These are phyloP conservation scores for Apteryx mantelli DNA, from an alignment of 2,113 vertebrate genomes.

Conservation along the genomic window DNA sequence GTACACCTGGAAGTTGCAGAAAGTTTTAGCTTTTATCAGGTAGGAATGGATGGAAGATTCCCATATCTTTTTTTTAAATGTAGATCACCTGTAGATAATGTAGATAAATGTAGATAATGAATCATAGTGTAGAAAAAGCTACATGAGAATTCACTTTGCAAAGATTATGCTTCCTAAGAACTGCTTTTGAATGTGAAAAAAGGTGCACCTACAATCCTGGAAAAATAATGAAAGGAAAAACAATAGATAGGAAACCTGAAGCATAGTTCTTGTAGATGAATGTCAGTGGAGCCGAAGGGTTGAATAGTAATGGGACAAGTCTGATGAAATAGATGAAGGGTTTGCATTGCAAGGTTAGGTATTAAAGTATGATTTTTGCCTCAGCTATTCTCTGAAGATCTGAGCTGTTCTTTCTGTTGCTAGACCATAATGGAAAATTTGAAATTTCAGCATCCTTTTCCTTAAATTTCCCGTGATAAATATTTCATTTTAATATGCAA, in stretches of 20 bases:
- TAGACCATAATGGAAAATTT: conserved; percentile 36
- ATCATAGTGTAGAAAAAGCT: not conserved
- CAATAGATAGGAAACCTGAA: not conserved
- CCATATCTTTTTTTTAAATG: not conserved
- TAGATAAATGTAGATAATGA: not conserved
- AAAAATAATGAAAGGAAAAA: conserved; percentile 12
- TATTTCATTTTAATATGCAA: conserved; percentile 41
- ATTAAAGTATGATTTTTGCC: not conserved
- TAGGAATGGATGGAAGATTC: not conserved
- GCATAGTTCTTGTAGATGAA: not conserved
- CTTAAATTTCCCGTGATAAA: conserved; percentile 43
- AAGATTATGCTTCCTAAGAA: not conserved
- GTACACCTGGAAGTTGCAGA: not conserved
- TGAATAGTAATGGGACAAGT: not conserved
- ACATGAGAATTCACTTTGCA: not conserved
- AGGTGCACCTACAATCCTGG: not conserved
- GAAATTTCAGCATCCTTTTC: conserved; percentile 41
- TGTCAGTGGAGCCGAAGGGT: not conserved
- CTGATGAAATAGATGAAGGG: conserved; percentile 34
- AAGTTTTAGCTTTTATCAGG: not conserved
- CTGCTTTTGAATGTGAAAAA: not conserved
- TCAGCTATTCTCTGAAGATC: conserved; percentile 27
- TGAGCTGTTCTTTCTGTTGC: conserved; percentile 10
- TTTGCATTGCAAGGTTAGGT: not conserved
- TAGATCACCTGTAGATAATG: not conserved